These are phyloP conservation scores for Colletes gigas DNA, from an alignment of 1,140 invertebrate species.

Conservation along the genomic window DNA sequence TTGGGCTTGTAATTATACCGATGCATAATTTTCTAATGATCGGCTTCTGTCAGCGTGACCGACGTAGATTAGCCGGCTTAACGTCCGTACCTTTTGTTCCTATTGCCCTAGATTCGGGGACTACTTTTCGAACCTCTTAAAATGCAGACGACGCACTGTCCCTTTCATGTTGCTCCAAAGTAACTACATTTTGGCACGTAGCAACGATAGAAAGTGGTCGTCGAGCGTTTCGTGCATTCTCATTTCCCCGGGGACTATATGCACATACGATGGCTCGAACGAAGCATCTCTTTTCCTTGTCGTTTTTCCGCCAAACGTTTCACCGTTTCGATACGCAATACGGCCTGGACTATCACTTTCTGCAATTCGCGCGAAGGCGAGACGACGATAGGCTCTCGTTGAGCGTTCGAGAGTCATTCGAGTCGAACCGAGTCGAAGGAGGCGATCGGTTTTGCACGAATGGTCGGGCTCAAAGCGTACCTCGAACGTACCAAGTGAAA, in stretches of 20 bases:
- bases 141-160: conserved; percentile 39
- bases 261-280: too few species aligned
- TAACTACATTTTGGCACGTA: conserved; percentile 17
- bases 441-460: conserved; percentile 58
- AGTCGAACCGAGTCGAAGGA: conserved; percentile 36
- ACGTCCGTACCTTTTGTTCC: neutral
- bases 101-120: conserved; percentile 15
- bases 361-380: conserved; percentile 25
- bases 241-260: neutral
- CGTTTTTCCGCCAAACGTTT: too few species aligned
- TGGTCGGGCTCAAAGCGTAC: conserved; percentile 29
- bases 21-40: conserved; percentile 1
- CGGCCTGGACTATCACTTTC: conserved; percentile 61
- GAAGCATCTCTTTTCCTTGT: neutral
- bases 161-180: conserved; percentile 25
- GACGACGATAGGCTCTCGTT: conserved; percentile 7
- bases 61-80: neutral
- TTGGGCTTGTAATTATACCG: conserved; percentile 2
- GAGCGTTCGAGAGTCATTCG: conserved; percentile 39
- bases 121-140: conserved; percentile 35
- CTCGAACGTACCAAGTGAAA: conserved; percentile 49
- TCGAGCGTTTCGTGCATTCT: conserved; percentile 4
- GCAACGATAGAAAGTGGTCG: conserved; percentile 23
- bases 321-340: neutral
- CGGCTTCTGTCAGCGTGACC: conserved; percentile 21